Evolutionary conservation across 2,888 invertebrate species (phyloP).

Genomic region (Andrena bucephala): DNA sequence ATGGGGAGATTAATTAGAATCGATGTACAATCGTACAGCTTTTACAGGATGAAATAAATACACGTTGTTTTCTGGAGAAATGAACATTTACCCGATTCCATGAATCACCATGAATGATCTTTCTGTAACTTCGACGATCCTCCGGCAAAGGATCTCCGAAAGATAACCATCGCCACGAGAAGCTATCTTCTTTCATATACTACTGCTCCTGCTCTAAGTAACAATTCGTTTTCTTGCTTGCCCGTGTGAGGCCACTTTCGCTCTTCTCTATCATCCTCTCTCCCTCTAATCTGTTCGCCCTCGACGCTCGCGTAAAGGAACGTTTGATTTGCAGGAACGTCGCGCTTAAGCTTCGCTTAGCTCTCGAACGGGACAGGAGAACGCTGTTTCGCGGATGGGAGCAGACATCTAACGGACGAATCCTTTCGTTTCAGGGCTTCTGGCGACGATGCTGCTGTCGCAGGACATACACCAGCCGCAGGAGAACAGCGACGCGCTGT

Average conservation of each 20-base stretch:
- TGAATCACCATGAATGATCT: neutral
- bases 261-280: slow-evolving; percentile 10
- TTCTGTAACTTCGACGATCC: neutral
- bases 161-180: neutral
- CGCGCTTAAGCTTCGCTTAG: slow-evolving; percentile 7
- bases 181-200: slow-evolving; percentile 7
- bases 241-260: slow-evolving; percentile 9
- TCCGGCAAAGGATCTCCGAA: neutral
- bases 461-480: slow-evolving; percentile 62
- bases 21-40: slow-evolving; percentile 11
- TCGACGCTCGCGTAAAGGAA: neutral
- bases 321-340: slow-evolving; percentile 13
- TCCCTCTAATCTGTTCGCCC: neutral
- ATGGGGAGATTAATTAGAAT: neutral
- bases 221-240: slow-evolving; percentile 48
- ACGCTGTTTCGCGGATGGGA: neutral
- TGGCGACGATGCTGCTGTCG: slow-evolving; percentile 75
- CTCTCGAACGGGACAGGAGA: slow-evolving; percentile 2
- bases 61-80: slow-evolving; percentile 11
- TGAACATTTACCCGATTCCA: neutral
- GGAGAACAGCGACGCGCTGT: slow-evolving; percentile 56
- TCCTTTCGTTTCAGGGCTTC: slow-evolving; percentile 76
- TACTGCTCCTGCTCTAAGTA: slow-evolving; percentile 6
- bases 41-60: slow-evolving; percentile 51
- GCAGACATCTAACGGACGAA: slow-evolving; percentile 53